A percentile compares a stretch with the other conserved stretches of the same genome.
phyloP scores from a whole-genome alignment of 1,140 invertebrate species.

The Harpegnathos saltator region DNA sequence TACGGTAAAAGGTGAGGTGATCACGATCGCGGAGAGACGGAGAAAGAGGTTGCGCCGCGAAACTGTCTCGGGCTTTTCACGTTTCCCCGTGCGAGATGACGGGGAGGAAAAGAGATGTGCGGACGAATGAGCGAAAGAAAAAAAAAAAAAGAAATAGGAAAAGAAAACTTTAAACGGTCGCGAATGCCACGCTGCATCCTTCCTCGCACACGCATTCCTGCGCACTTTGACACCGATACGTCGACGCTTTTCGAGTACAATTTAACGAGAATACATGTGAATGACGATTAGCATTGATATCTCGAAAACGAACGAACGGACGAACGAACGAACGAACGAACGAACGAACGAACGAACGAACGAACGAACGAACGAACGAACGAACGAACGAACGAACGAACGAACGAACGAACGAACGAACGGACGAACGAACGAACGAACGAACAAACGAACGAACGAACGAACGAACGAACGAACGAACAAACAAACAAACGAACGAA shows the following conservation, averaged over 20 bases:
- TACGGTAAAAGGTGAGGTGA: conserved; percentile 8
- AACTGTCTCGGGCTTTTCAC: conserved; percentile 1
- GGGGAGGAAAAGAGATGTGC: too few species aligned
- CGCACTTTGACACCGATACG: conserved; percentile 58
- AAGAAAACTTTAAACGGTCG: conserved; percentile 20
- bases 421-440: too few species aligned
- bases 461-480: too few species aligned
- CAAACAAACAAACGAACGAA: too few species aligned
- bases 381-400: background rate
- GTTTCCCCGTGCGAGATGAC: conserved; percentile 10
- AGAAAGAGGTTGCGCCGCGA: conserved; percentile 10
- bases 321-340: too few species aligned
- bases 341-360: background rate
- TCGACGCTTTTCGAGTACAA: conserved; percentile 14
- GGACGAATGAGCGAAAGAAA: background rate
- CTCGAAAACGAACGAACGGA: background rate
- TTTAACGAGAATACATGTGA: conserved; percentile 19
- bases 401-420: background rate
- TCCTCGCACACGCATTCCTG: conserved; percentile 73
- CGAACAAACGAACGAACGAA: conserved; percentile 2
- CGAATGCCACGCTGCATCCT: conserved; percentile 62
- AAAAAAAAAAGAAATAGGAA: conserved; percentile 5
- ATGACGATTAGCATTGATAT: background rate
- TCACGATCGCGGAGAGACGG: background rate
- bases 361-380: background rate